Evolutionary conservation across 2,888 invertebrate species (phyloP).

Genomic region (Dicyrtomina minuta): DNA sequence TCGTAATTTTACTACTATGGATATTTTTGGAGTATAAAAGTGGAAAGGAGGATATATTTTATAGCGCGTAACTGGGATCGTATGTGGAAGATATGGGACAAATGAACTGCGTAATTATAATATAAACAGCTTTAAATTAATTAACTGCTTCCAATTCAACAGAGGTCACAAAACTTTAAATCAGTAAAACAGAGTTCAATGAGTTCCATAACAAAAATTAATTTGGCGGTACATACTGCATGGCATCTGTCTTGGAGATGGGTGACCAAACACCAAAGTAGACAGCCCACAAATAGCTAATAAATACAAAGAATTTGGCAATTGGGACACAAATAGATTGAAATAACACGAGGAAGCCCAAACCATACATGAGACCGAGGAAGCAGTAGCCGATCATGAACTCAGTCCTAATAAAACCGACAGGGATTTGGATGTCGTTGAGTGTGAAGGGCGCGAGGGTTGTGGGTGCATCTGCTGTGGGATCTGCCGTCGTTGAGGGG

Average conservation of each 20-base stretch:
- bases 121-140: too few species aligned
- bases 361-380: conserved; percentile 45
- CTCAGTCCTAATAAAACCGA: conserved; percentile 41
- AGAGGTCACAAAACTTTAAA: too few species aligned
- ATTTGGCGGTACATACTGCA: conserved; percentile 48
- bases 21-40: too few species aligned
- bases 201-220: too few species aligned
- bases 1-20: too few species aligned
- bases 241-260: conserved; percentile 39
- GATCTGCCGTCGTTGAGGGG: conserved; percentile 25
- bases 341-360: conserved; percentile 47
- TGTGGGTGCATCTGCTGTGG: too few species aligned
- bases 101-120: too few species aligned
- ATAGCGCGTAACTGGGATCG: too few species aligned
- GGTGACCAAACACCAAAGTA: conserved; percentile 31
- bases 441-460: conserved; percentile 37
- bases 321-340: conserved; percentile 45
- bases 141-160: too few species aligned
- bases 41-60: too few species aligned
- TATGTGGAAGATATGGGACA: too few species aligned
- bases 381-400: conserved; percentile 48
- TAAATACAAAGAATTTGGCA: conserved; percentile 40
- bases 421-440: conserved; percentile 41
- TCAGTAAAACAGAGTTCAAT: too few species aligned
- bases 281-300: conserved; percentile 37